Evolutionary conservation across 1,140 invertebrate genomes (phyloP).

Genomic region (Nasonia vitripennis): DNA sequence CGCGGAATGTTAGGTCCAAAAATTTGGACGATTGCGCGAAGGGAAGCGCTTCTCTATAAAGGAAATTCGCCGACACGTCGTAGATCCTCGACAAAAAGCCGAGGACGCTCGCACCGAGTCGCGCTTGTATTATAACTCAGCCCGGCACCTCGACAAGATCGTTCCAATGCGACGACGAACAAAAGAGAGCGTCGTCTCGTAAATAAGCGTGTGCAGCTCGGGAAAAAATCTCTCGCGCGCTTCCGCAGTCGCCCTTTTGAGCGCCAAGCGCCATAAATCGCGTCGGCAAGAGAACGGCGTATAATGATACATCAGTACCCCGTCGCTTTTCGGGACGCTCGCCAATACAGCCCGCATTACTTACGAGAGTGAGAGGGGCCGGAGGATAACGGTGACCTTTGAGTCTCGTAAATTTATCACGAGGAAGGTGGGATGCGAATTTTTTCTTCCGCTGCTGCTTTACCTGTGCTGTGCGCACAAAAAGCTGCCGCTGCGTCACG

Average conservation of each 20-base stretch:
- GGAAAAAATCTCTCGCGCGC: conserved; percentile 44
- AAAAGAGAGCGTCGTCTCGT: conserved; percentile 6
- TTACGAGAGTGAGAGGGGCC: background rate
- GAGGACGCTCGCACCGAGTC: too few relatives aligned
- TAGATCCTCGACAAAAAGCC: too few relatives aligned
- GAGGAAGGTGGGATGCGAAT: background rate
- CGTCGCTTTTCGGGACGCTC: conserved; percentile 47
- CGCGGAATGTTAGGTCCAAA: background rate
- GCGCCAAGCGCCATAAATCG: conserved; percentile 35
- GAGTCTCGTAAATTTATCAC: conserved; percentile 43
- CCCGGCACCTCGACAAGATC: too few relatives aligned
- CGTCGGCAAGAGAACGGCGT: background rate
- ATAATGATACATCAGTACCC: conserved; percentile 49
- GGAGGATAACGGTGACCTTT: background rate
- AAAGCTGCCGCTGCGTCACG: too few relatives aligned
- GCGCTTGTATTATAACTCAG: too few relatives aligned
- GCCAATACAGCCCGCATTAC: conserved; percentile 48
- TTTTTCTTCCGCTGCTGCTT: background rate
- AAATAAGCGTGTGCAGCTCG: conserved; percentile 16
- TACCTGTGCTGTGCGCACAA: too few relatives aligned
- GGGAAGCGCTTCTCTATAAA: background rate
- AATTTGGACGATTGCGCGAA: background rate
- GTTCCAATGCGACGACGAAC: too few relatives aligned
- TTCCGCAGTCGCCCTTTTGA: conserved; percentile 6
- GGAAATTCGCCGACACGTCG: too few relatives aligned